Evolutionary conservation across 2,797 vertebrate genomes (phyloP).

Genomic region (Crossoptilon crossoptilon): DNA sequence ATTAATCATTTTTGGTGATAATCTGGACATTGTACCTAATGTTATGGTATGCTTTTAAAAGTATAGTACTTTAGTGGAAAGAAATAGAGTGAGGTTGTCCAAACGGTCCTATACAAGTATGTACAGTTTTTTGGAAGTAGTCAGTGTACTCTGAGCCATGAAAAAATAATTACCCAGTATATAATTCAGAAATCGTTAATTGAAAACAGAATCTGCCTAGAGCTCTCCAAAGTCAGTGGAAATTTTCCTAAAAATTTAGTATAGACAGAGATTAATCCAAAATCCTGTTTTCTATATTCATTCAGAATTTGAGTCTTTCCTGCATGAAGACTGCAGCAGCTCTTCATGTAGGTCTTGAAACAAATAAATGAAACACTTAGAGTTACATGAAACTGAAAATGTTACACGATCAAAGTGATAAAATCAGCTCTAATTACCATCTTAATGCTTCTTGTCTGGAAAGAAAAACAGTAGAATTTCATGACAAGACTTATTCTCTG

Average conservation of each 20-base stretch:
- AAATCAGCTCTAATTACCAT: not conserved
- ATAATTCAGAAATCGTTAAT: not conserved
- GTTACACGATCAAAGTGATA: not conserved
- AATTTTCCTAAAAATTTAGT: not conserved
- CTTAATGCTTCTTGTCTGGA: not conserved
- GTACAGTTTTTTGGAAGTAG: not conserved
- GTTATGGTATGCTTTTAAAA: not conserved
- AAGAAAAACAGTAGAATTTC: not conserved
- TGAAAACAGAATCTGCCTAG: not conserved
- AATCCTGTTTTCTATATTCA: not conserved
- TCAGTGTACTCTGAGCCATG: not conserved
- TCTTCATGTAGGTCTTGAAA: not conserved
- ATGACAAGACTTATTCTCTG: not conserved
- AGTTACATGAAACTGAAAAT: not conserved
- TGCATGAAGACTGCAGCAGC: not conserved
- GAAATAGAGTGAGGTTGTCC: not conserved
- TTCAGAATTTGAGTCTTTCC: not conserved
- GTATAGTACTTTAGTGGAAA: conserved; percentile 12
- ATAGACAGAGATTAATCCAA: not conserved
- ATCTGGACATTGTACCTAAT: conserved; percentile 35
- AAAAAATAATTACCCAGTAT: not conserved
- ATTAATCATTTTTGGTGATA: conserved; percentile 55
- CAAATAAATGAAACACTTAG: not conserved
- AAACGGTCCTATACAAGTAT: not conserved
- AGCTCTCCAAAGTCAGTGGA: not conserved